phyloP scores from a whole-genome alignment of 1,140 invertebrate genomes.

The Aphelenchoides besseyi region DNA sequence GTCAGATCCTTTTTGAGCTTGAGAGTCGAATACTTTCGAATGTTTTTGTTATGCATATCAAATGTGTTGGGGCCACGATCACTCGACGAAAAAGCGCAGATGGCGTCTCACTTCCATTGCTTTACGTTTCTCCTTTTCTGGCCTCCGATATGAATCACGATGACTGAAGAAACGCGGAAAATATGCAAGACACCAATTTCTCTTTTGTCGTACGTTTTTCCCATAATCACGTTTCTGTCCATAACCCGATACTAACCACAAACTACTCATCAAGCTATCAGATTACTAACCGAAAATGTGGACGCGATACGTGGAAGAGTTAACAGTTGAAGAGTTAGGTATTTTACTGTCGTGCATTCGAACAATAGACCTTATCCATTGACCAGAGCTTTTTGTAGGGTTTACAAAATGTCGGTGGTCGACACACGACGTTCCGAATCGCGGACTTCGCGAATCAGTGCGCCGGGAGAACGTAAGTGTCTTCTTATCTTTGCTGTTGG shows the following conservation, averaged over 20 bases:
- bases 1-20: no score
- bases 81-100: no score
- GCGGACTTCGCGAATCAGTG: slow-evolving; percentile 32
- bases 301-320: slow-evolving; percentile 1
- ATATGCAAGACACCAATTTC: background rate
- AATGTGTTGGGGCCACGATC: no score
- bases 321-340: background rate
- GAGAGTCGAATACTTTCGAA: no score
- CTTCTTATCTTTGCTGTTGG: background rate
- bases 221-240: background rate
- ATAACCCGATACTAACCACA: no score
- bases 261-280: no score
- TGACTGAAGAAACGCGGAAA: background rate
- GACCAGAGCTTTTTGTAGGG: background rate
- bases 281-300: slow-evolving; percentile 16
- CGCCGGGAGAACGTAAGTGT: slow-evolving; percentile 45
- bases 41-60: no score
- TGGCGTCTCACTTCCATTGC: no score
- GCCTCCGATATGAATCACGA: background rate
- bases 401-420: slow-evolving; percentile 33
- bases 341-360: background rate
- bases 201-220: no score
- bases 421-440: slow-evolving; percentile 42
- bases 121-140: background rate
- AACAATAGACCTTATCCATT: background rate